phyloP scores from a whole-genome alignment of 2,888 invertebrate species.

The Aethes cnicana region DNA sequence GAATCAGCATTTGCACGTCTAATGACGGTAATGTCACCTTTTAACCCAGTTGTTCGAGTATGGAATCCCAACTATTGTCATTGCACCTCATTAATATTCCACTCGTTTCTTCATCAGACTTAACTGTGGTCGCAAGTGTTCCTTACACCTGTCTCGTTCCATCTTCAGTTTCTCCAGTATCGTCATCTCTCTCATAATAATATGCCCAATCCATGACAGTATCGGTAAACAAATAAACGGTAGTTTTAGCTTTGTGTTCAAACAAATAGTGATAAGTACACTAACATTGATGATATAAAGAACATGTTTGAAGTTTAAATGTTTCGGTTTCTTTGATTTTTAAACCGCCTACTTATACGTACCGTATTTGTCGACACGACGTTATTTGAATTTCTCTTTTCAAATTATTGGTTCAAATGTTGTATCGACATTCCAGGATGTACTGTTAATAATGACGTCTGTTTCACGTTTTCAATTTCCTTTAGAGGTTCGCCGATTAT shows the following conservation, averaged over 20 bases:
- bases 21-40: slow-evolving; percentile 77
- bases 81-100: slow-evolving; percentile 60
- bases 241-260: slow-evolving; percentile 55
- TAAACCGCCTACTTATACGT: slow-evolving; percentile 49
- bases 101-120: slow-evolving; percentile 60
- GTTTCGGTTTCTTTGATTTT: slow-evolving; percentile 63
- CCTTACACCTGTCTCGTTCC: slow-evolving; percentile 52
- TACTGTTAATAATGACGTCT: slow-evolving; percentile 32
- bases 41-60: slow-evolving; percentile 73
- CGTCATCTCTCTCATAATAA: slow-evolving; percentile 55
- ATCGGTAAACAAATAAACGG: slow-evolving; percentile 58
- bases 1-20: slow-evolving; percentile 60
- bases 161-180: slow-evolving; percentile 39
- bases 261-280: slow-evolving; percentile 48
- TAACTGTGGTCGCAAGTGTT: slow-evolving; percentile 73
- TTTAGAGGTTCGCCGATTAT: slow-evolving; percentile 25
- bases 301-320: slow-evolving; percentile 58
- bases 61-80: slow-evolving; percentile 74
- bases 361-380: slow-evolving; percentile 47
- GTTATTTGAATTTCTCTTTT: slow-evolving; percentile 54
- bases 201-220: slow-evolving; percentile 57
- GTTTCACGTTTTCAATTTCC: slow-evolving; percentile 16
- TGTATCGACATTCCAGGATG: slow-evolving; percentile 38
- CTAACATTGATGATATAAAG: slow-evolving; percentile 48
- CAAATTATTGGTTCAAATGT: slow-evolving; percentile 61